These are phyloP conservation scores for Mastomys natalensis DNA, from an alignment of 2,113 vertebrate genomes.

Conservation along the genomic window DNA sequence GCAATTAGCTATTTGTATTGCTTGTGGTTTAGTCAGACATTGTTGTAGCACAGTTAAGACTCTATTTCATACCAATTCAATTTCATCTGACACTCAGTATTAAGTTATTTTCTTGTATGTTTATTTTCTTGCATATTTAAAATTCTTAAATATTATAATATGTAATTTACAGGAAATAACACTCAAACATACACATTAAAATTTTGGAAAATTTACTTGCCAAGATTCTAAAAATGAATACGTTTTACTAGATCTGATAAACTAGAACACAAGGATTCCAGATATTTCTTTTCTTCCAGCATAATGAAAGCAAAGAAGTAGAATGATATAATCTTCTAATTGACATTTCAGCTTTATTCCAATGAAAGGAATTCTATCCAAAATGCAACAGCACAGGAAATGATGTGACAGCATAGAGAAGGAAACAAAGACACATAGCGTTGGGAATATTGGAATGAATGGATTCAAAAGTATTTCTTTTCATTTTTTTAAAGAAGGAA, in stretches of 20 bases:
- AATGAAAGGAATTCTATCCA: neutral
- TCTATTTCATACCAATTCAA: neutral
- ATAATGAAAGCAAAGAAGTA: neutral
- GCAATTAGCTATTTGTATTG: neutral
- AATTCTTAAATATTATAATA: neutral
- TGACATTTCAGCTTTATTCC: neutral
- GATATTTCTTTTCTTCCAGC: neutral
- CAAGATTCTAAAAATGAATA: neutral
- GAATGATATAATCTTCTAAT: no score
- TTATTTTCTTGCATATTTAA: neutral
- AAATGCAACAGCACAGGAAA: neutral
- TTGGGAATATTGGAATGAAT: neutral
- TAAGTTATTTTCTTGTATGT: neutral
- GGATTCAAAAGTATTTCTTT: neutral
- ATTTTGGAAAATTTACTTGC: neutral
- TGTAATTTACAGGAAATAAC: neutral
- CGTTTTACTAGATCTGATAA: neutral
- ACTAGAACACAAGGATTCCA: neutral
- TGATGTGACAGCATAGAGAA: neutral
- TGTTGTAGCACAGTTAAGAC: neutral
- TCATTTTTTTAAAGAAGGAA: neutral
- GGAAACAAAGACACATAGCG: neutral
- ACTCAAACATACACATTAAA: neutral
- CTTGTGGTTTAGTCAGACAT: neutral
- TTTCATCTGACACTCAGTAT: neutral